Evolutionary conservation across 2,888 invertebrate species (phyloP), one percentile per base, ranked within the genome.

Genomic region (Xestoiulus laeticollis): DNA sequence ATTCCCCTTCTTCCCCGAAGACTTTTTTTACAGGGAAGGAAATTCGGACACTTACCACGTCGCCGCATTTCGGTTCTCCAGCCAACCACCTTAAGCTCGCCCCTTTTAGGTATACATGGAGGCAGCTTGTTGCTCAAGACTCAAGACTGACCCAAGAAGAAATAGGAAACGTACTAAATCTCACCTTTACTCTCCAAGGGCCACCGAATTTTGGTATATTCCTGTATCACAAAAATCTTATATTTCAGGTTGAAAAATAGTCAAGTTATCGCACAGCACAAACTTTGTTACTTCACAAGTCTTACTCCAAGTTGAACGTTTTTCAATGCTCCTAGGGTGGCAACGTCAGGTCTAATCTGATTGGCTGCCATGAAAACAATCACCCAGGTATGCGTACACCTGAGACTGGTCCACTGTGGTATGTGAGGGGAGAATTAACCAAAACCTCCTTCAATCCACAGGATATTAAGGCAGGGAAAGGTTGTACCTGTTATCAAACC

Each of bases 281-380:
- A 68, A 68, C 68, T 68, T 68, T 68, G 68, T 68, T 68, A 26
- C 8, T 22, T n/a, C n/a, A n/a, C 22, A 68, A 68, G 68, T 68
- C 68, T 68, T 68, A 68, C 68, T 22, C 68, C 68, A 68, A 68
- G 68, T 68, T 68, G 22, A 68, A 68, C 22, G 68, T 26, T 68
- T n/a, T 68, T 26, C 68, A 68, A 26, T 6, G 68, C 68, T 68
- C 26, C 68, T 68, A 68, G 68, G 68, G 68, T 26, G 68, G 68
- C 68, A 68, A 68, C 68, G 68, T 68, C 68, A 68, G 68, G 68
- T 68, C 22, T 68, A 26, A 68, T 68, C 68, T 68, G 68, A 68
- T 68, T 68, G 68, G 68, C 68, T 68, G 68, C 68, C 26, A 68
- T 68, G 68, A 68, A 68, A 68, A 68, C 68, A 68, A 68, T 68